phyloP scores from a whole-genome alignment of 2,888 invertebrate species.

The Calliopum simillimum region DNA sequence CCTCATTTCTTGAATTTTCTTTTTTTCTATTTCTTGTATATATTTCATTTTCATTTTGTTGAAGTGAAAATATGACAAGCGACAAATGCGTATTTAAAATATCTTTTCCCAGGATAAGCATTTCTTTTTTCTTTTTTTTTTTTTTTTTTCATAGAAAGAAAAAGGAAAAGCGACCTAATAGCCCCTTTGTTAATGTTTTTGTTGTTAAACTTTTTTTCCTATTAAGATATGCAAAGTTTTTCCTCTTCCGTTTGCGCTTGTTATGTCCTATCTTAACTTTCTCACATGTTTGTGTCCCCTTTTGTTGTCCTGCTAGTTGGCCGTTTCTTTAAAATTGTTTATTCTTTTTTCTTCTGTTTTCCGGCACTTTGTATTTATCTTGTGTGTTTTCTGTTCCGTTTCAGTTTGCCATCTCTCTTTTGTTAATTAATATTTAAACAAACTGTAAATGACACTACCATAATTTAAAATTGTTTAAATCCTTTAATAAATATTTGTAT shows the following conservation, averaged over 20 bases:
- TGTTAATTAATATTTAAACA: constrained; percentile 24
- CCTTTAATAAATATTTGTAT: constrained; percentile 19
- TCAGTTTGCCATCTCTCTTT: constrained; percentile 10
- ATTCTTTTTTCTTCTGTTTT: not conserved
- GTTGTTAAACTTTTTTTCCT: constrained; percentile 1
- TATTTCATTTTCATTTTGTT: too few species aligned
- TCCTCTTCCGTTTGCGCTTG: constrained; percentile 2
- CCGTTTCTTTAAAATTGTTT: not conserved
- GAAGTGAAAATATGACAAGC: too few species aligned
- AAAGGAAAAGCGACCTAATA: too few species aligned
- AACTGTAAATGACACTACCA: constrained; percentile 20
- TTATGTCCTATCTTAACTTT: not conserved
- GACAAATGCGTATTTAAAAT: too few species aligned
- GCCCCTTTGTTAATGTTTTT: not conserved
- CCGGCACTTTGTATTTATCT: not conserved
- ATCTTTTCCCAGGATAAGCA: too few species aligned
- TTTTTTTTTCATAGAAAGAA: too few species aligned
- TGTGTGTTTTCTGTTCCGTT: not conserved
- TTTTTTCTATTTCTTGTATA: too few species aligned
- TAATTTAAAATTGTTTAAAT: constrained; percentile 17
- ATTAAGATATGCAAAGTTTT: constrained; percentile 9
- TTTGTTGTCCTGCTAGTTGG: not conserved
- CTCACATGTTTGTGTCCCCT: not conserved
- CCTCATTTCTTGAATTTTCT: too few species aligned
- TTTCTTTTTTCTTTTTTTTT: too few species aligned